phyloP scores from a whole-genome alignment of 2,888 invertebrate species.

The Calephelis perditalis region DNA sequence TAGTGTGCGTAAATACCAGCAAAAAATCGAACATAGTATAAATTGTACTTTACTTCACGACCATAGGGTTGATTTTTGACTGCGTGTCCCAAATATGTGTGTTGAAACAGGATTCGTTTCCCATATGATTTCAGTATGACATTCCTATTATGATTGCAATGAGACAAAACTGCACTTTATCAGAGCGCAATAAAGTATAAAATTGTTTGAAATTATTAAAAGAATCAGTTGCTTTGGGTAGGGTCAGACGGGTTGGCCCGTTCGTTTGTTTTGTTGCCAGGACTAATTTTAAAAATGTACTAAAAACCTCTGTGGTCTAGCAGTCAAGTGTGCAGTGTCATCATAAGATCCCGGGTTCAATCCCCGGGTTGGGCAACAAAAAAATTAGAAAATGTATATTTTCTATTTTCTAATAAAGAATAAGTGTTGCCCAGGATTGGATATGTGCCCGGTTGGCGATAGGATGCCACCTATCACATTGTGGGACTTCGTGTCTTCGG shows the following conservation, averaged over 20 bases:
- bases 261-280: constrained; percentile 38
- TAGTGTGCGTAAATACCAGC: constrained; percentile 44
- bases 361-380: too few species aligned
- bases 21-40: constrained; percentile 2
- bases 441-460: too few species aligned
- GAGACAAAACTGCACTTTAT: constrained; percentile 18
- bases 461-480: too few species aligned
- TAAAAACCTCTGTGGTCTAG: constrained; percentile 18
- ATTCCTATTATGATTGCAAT: constrained; percentile 47
- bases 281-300: constrained; percentile 32
- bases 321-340: too few species aligned
- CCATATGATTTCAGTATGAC: constrained; percentile 72
- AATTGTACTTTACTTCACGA: constrained; percentile 16
- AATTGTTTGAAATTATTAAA: constrained; percentile 29
- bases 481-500: too few species aligned
- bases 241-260: constrained; percentile 45
- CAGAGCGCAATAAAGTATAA: constrained; percentile 28
- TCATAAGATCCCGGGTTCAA: too few species aligned
- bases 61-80: constrained; percentile 28
- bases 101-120: constrained; percentile 63
- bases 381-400: too few species aligned
- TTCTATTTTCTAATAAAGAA: too few species aligned
- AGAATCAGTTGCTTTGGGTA: constrained; percentile 52
- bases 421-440: too few species aligned
- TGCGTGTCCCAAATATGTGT: constrained; percentile 32